phyloP scores from a whole-genome alignment of 2,113 vertebrate species.

The Varanus komodoensis region DNA sequence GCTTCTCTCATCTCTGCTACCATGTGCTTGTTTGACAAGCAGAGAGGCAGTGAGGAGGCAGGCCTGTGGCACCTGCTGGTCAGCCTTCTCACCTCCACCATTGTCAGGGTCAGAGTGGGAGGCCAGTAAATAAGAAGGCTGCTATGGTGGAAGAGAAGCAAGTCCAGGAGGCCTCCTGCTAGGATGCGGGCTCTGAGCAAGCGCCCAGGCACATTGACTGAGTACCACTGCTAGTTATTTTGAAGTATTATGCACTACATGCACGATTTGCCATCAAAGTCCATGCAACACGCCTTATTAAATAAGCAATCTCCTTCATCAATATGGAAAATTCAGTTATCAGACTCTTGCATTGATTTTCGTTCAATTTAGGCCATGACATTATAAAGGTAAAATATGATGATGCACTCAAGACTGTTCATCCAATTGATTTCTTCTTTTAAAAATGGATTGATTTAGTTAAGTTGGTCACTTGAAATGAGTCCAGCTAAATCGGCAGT shows the following conservation, averaged over 20 bases:
- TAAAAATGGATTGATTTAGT: neutral
- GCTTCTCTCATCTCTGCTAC: no score
- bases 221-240: no score
- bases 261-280: neutral
- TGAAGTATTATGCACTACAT: neutral
- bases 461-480: neutral
- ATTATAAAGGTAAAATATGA: neutral
- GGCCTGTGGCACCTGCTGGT: no score
- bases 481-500: neutral
- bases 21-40: no score
- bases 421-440: neutral
- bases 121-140: no score
- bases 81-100: no score
- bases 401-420: neutral
- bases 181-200: no score
- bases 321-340: neutral
- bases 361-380: neutral
- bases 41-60: no score
- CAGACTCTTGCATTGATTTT: conserved; percentile 2
- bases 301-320: neutral
- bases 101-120: no score
- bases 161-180: no score
- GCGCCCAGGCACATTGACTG: no score
- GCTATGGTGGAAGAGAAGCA: no score
- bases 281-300: conserved; percentile 21